These are phyloP conservation scores for Nephrotoma appendiculata DNA, from an alignment of 2,888 invertebrate genomes.

Conservation along the genomic window DNA sequence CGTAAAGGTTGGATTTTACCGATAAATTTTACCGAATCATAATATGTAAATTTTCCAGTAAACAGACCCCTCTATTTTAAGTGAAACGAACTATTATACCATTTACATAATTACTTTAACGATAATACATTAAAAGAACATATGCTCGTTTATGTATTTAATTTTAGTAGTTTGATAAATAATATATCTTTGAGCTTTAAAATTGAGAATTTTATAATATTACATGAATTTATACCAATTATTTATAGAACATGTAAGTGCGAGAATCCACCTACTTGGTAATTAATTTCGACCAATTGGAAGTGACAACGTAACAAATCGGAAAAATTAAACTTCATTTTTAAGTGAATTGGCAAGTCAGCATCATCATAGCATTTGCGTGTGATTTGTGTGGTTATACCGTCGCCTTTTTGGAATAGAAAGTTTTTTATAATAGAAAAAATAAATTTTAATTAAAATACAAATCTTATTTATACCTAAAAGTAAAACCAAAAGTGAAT, in stretches of 20 bases:
- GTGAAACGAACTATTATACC: too few species aligned
- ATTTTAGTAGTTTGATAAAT: too few species aligned
- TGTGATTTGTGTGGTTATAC: not conserved
- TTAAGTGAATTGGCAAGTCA: constrained; percentile 3
- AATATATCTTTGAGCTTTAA: too few species aligned
- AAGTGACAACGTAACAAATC: constrained; percentile 3
- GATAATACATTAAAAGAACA: too few species aligned
- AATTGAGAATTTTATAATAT: too few species aligned
- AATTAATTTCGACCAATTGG: not conserved
- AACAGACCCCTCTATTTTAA: too few species aligned
- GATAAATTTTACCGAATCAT: not conserved
- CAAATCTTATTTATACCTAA: not conserved
- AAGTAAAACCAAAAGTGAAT: not conserved
- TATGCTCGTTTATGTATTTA: too few species aligned
- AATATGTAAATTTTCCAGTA: too few species aligned
- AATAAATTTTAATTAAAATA: not conserved
- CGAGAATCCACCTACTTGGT: not conserved
- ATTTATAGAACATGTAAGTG: not conserved
- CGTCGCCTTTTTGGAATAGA: not conserved
- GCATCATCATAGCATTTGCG: constrained; percentile 4
- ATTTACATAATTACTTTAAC: too few species aligned
- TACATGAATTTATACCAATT: too few species aligned
- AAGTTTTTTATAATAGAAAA: not conserved
- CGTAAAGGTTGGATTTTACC: not conserved
- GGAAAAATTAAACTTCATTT: not conserved